Conservation (phyloP, 2,888 invertebrate genomes). For the Yponomeuta evonymella region DNA sequence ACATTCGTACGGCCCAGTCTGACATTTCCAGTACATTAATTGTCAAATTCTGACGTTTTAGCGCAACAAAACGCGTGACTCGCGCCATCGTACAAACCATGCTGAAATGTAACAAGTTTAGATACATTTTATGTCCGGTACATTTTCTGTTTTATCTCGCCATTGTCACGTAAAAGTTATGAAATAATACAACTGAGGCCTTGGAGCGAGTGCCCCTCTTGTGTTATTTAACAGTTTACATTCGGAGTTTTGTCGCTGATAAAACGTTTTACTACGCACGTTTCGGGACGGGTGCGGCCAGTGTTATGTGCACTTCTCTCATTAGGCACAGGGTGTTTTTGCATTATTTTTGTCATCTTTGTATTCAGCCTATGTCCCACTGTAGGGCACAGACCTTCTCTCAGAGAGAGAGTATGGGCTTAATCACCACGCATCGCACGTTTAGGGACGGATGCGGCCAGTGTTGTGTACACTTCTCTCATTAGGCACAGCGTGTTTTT, state of each 20-base stretch:
- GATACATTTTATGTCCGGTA: background rate
- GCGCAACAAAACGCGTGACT: too few relatives aligned
- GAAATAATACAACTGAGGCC: background rate
- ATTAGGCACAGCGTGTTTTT: background rate
- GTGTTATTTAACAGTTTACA: background rate
- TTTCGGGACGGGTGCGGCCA: background rate
- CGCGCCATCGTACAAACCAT: too few relatives aligned
- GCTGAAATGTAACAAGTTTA: background rate
- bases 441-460: background rate
- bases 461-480: background rate
- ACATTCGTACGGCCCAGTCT: background rate
- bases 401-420: too few relatives aligned
- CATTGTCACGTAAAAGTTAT: conserved; percentile 3
- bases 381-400: too few relatives aligned
- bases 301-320: background rate
- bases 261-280: background rate
- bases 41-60: too few relatives aligned
- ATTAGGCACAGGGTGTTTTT: background rate
- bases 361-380: too few relatives aligned
- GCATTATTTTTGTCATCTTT: too few relatives aligned
- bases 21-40: background rate
- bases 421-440: background rate
- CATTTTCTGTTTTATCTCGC: background rate
- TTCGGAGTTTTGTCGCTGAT: conserved; percentile 1
- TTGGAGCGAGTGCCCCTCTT: background rate